Evolutionary conservation across 2,888 invertebrate species (phyloP), one percentile per base, ranked within the genome.

Genomic region (Magallana nippona): DNA sequence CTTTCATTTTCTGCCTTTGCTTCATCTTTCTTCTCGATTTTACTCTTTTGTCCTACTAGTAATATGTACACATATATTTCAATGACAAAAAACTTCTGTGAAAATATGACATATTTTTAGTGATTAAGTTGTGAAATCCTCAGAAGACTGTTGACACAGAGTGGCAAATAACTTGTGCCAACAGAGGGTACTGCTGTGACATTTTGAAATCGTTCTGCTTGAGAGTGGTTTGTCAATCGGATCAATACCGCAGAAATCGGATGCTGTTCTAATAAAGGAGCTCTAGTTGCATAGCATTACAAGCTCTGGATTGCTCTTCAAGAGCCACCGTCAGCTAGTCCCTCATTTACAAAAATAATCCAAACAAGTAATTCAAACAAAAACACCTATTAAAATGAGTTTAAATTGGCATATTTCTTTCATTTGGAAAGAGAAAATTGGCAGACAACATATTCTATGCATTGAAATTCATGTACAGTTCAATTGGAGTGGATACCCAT

Each of bases 1-100:
- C 63, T 22, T 63, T 63, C 22, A 63, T 27, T 63, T 63, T 63
- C 63, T 15, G 15, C 27, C 1, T 63, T 10, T 63, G 10, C 22
- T 27, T 63, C 11, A 10, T 63, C 63, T 22, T 63, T 63, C 22
- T 63, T 27, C 63, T 13, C 19, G 10, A 10, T 13, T 10, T 63
- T 22, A 63, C 22, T 63, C 63, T 63, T 63, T 63, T 63, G 63
- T 63, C 63, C 63, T 63, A 63, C 63, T 63, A 15, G 63, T 19
- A 44, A 63, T 22, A 63, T 22, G 63, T 22, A 63, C n/a, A n/a
- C n/a, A 63, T 19, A 22, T 22, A 22, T 27, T 15, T 15, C 63
- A 27, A 44, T 44, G 44, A 44, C 44, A 44, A 44, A 27, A 44
- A 44, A 8, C 44, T 44, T 44, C 44, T 44, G 44, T 44, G 44